Conservation (phyloP, 2,113 vertebrate species). For the Carollia perspicillata region DNA sequence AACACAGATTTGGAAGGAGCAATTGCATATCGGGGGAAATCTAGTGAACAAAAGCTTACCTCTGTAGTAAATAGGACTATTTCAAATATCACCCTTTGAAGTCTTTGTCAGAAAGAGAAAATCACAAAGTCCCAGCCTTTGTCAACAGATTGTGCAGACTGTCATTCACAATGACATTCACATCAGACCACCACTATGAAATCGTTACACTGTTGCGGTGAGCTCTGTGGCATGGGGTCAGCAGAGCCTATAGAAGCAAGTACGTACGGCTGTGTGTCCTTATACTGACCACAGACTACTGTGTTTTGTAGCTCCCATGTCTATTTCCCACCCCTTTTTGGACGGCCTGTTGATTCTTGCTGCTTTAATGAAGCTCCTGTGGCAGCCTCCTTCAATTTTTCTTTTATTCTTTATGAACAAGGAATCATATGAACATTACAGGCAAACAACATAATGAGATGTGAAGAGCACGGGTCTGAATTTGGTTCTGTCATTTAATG, state of each 20-base stretch:
- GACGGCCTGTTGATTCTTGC: not conserved
- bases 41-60: not conserved
- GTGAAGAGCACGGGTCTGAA: not conserved
- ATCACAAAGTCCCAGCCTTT: not conserved
- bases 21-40: not conserved
- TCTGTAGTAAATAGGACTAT: not conserved
- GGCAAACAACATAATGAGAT: not conserved
- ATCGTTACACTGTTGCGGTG: not conserved
- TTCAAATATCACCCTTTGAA: not conserved
- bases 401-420: not conserved
- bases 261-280: not conserved
- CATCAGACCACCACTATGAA: not conserved
- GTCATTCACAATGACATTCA: not conserved
- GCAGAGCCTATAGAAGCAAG: not conserved
- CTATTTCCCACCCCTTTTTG: not conserved
- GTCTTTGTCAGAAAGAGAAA: not conserved
- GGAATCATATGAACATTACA: not conserved
- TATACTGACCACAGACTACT: not conserved
- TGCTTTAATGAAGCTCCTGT: not conserved
- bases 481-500: not conserved
- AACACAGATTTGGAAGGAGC: not conserved
- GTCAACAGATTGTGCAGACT: not conserved
- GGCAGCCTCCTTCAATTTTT: not conserved
- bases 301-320: not conserved
- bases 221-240: not conserved